Evolutionary conservation across 2,888 invertebrate species (phyloP).

Genomic region (Drosophila heteroneura): DNA sequence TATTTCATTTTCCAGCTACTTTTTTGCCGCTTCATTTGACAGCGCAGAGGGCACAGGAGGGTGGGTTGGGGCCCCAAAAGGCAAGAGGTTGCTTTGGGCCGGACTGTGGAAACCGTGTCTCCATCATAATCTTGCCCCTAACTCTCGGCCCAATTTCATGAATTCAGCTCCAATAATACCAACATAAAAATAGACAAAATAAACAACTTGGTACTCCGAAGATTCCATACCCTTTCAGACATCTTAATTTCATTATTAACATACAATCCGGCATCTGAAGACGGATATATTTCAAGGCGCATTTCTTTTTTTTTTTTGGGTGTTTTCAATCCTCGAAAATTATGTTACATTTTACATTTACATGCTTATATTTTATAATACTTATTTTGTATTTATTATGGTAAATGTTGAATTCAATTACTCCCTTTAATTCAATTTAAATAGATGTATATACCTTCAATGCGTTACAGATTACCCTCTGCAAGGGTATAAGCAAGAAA

Average conservation of each 20-base stretch:
- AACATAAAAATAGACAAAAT: not conserved
- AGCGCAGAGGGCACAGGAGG: constrained; percentile 26
- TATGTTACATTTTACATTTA: not conserved
- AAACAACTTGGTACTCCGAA: not conserved
- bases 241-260: not conserved
- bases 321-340: not conserved
- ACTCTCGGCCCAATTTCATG: constrained; percentile 47
- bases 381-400: not conserved
- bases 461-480: not conserved
- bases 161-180: constrained; percentile 37
- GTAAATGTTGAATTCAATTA: not conserved
- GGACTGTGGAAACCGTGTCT: constrained; percentile 35
- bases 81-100: not conserved
- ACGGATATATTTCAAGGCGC: not conserved
- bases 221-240: not conserved
- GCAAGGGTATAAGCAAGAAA: not conserved
- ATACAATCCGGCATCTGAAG: not conserved
- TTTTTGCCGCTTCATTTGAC: constrained; percentile 85
- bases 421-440: not conserved
- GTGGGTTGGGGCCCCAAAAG: not conserved
- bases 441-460: not conserved
- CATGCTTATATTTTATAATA: not conserved
- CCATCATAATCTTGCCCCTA: constrained; percentile 70
- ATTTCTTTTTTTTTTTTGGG: not conserved
- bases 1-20: constrained; percentile 82